These are phyloP conservation scores for Crotalus tigris DNA, from an alignment of 2,113 vertebrate species.

Conservation along the genomic window DNA sequence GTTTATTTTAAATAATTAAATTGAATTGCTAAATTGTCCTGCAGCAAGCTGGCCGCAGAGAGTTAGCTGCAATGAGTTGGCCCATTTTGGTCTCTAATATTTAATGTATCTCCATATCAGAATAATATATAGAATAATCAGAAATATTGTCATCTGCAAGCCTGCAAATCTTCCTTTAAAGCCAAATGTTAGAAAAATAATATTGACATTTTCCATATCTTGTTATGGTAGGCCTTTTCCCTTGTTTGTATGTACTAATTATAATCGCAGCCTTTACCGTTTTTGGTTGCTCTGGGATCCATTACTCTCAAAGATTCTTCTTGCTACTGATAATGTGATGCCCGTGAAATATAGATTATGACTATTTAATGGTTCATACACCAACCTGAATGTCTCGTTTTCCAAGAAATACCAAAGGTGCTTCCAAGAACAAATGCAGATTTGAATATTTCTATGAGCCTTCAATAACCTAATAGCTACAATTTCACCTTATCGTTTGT, in stretches of 20 bases:
- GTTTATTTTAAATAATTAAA: too few species aligned
- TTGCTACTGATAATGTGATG: slow-evolving; percentile 12
- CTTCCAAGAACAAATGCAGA: slow-evolving; percentile 1
- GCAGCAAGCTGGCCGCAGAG: too few species aligned
- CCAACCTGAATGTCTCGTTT: neutral
- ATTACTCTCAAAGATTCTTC: neutral
- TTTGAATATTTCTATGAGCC: slow-evolving; percentile 11
- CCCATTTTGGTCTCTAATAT: neutral
- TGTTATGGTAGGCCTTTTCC: neutral
- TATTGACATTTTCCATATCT: neutral
- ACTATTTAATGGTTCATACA: slow-evolving; percentile 1
- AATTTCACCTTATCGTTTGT: slow-evolving; percentile 20
- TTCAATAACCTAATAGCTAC: slow-evolving; percentile 4
- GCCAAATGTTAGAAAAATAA: neutral
- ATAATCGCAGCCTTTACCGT: slow-evolving; percentile 20
- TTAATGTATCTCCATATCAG: neutral
- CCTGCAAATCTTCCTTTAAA: neutral
- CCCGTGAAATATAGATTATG: neutral
- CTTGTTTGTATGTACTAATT: neutral
- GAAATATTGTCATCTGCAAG: neutral
- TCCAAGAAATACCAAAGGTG: neutral
- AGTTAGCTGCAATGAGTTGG: too few species aligned
- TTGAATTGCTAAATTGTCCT: too few species aligned
- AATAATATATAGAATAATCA: neutral
- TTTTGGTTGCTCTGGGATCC: neutral